These are phyloP conservation scores for Calliphora vomitoria DNA, from an alignment of 2,888 invertebrate species.

Conservation along the genomic window DNA sequence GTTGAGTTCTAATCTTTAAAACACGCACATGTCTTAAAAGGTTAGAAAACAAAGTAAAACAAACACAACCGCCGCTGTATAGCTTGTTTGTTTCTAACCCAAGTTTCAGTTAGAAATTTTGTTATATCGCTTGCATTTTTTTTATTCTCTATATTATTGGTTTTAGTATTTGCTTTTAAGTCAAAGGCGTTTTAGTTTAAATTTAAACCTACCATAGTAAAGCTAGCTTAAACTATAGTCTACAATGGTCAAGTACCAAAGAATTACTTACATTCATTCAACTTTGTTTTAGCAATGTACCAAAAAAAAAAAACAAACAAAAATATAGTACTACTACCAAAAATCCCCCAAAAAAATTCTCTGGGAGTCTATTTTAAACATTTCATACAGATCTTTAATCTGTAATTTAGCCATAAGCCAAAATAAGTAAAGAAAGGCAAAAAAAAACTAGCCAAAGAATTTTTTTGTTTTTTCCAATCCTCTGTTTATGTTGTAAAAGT, in stretches of 20 bases:
- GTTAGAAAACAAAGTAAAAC: constrained; percentile 45
- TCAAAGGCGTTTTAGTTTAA: constrained; percentile 47
- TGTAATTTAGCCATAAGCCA: constrained; percentile 72
- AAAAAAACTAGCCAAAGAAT: constrained; percentile 18
- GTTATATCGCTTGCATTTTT: constrained; percentile 13
- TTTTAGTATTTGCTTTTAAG: constrained; percentile 1
- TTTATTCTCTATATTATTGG: constrained; percentile 21
- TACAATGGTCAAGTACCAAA: constrained; percentile 12
- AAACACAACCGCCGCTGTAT: constrained; percentile 39
- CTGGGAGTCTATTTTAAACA: constrained; percentile 62
- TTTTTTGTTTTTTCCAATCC: constrained; percentile 8
- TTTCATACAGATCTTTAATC: constrained; percentile 71
- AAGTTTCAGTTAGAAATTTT: constrained; percentile 12
- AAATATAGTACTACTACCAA: not conserved
- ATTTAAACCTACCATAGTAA: constrained; percentile 29
- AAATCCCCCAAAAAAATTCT: constrained; percentile 21
- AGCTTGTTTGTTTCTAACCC: not conserved
- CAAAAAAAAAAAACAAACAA: not conserved
- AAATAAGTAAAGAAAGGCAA: constrained; percentile 34
- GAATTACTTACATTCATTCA: constrained; percentile 45
- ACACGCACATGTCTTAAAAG: constrained; percentile 65
- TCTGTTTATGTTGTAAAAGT: constrained; percentile 50
- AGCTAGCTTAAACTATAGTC: constrained; percentile 4
- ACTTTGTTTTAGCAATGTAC: constrained; percentile 9
- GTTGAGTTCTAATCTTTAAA: constrained; percentile 47